These are phyloP conservation scores for Bujurquina vittata DNA, from an alignment of 2,113 vertebrate species.

Conservation along the genomic window DNA sequence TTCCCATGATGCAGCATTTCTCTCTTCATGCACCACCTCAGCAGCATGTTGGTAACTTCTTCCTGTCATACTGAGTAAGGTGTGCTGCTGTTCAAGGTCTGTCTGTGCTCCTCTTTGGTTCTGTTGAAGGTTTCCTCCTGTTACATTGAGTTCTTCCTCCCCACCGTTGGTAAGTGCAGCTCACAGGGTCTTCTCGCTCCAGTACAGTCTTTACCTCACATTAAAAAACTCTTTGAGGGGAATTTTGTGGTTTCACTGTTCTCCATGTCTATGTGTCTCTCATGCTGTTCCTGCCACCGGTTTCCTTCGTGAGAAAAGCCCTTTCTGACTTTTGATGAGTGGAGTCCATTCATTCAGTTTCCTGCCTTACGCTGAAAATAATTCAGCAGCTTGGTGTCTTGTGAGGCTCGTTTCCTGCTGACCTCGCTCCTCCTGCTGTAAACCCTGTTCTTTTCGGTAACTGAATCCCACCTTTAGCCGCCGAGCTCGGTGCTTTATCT, in stretches of 20 bases:
- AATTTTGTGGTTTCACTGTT: background rate
- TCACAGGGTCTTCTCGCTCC: too few relatives aligned
- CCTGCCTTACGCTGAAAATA: background rate
- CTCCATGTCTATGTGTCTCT: background rate
- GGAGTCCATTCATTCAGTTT: background rate
- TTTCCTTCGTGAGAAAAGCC: background rate
- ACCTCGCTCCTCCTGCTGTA: background rate
- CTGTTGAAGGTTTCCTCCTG: too few relatives aligned
- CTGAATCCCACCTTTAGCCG: background rate
- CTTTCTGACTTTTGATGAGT: background rate
- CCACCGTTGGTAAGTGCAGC: too few relatives aligned
- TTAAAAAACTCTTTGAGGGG: too few relatives aligned
- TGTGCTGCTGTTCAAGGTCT: too few relatives aligned
- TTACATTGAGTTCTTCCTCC: too few relatives aligned
- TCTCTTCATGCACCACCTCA: too few relatives aligned
- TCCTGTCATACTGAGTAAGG: too few relatives aligned
- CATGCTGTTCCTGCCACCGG: background rate
- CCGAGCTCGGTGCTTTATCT: background rate
- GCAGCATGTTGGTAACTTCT: too few relatives aligned
- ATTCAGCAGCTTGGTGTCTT: background rate
- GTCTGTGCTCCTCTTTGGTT: too few relatives aligned
- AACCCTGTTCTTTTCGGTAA: background rate
- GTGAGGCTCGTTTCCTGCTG: background rate
- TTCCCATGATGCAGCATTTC: too few relatives aligned
- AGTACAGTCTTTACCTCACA: too few relatives aligned